A percentile compares a stretch with the other conserved stretches of the same genome.
Conservation (phyloP, 2,888 invertebrate genomes). For the Idaea biselata region DNA sequence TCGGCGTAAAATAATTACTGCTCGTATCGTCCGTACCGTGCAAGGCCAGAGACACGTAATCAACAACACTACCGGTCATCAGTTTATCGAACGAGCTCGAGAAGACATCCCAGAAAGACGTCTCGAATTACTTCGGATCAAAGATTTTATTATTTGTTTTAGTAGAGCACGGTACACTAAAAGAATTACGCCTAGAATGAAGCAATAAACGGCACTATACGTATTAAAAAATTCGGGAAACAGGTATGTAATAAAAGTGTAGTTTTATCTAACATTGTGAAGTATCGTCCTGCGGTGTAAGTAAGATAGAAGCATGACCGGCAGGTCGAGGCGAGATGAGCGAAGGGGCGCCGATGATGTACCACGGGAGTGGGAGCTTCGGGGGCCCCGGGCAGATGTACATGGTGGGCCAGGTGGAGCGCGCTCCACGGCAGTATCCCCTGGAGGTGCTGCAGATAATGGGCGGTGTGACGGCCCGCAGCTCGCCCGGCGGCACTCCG, state of each 20-base stretch:
- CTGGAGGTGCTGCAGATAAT: constrained; percentile 56
- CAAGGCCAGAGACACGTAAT: constrained; percentile 58
- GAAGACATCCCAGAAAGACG: constrained; percentile 60
- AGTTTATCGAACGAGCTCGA: constrained; percentile 44
- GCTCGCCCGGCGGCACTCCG: constrained; percentile 40
- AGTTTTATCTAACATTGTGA: constrained; percentile 22
- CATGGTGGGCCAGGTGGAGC: constrained; percentile 55
- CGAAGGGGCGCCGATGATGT: constrained; percentile 68
- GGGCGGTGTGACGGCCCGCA: constrained; percentile 37
- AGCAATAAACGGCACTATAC: constrained; percentile 57
- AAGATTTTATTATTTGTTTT: constrained; percentile 58
- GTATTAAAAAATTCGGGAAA: constrained; percentile 47
- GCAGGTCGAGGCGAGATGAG: constrained; percentile 58
- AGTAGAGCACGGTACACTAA: constrained; percentile 55
- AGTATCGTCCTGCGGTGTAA: constrained; percentile 8
- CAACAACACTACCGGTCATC: constrained; percentile 45
- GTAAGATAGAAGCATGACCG: constrained; percentile 34
- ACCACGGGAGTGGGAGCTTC: constrained; percentile 58
- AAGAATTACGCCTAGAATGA: constrained; percentile 66
- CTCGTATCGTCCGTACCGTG: constrained; percentile 58
- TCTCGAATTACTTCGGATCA: constrained; percentile 69
- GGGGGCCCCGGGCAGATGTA: constrained; percentile 57
- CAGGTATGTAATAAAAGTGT: constrained; percentile 52
- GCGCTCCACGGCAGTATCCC: constrained; percentile 56
- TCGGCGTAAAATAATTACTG: constrained; percentile 65